Conservation (phyloP, 2,888 invertebrate genomes). For the Drosophila buzzatii region DNA sequence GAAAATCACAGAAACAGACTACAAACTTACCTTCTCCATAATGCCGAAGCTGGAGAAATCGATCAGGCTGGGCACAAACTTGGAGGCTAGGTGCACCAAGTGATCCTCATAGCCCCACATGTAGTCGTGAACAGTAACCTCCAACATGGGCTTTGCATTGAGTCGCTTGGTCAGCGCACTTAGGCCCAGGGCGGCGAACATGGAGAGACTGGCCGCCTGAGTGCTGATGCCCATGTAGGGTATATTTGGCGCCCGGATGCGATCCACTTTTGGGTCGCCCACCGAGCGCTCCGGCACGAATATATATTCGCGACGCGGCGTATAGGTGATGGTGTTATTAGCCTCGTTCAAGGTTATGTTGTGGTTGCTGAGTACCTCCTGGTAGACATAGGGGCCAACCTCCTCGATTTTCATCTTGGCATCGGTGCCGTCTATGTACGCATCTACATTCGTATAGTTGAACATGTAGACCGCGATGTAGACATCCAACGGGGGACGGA, state of each 20-base stretch:
- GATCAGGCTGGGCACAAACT: conserved; percentile 91
- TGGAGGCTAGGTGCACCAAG: conserved; percentile 89
- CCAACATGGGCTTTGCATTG: conserved; percentile 88
- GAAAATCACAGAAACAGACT: no score
- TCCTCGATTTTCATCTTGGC: conserved; percentile 89
- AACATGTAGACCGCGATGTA: conserved; percentile 90
- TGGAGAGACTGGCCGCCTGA: conserved; percentile 78
- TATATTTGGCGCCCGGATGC: conserved; percentile 89
- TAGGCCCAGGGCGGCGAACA: conserved; percentile 87
- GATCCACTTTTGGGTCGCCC: conserved; percentile 88
- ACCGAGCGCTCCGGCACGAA: conserved; percentile 89
- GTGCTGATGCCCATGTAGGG: conserved; percentile 87
- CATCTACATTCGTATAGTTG: conserved; percentile 92
- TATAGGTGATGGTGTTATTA: conserved; percentile 89
- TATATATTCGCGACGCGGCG: conserved; percentile 87
- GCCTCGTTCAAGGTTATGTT: conserved; percentile 88
- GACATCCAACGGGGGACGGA: conserved; percentile 88
- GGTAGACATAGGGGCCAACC: conserved; percentile 93
- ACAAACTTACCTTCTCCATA: conserved; percentile 89
- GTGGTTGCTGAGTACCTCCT: conserved; percentile 89
- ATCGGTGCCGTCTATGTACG: conserved; percentile 88
- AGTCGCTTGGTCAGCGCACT: conserved; percentile 87
- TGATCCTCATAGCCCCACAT: conserved; percentile 94
- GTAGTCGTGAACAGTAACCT: conserved; percentile 89
- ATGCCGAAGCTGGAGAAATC: conserved; percentile 93